Percentiles rank a stretch among this genome's conserved stretches.
phyloP scores from a whole-genome alignment of 2,797 vertebrate species.

The Mus caroli region DNA sequence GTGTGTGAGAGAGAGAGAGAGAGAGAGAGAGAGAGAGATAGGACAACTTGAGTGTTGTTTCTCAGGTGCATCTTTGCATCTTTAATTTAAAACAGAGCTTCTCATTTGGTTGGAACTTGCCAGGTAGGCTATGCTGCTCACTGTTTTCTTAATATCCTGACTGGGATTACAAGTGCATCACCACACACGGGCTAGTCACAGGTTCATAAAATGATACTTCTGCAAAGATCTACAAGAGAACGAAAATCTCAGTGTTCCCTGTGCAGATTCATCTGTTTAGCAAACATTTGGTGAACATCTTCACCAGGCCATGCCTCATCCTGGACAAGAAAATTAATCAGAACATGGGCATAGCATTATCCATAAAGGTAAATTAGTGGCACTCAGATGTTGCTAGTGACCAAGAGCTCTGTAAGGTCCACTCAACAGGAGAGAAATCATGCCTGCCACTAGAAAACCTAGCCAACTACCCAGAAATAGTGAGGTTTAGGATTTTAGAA shows the following conservation, averaged over 20 bases:
- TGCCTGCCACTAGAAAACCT: neutral
- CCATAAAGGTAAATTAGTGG: neutral
- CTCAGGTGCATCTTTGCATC: neutral
- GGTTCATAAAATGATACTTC: conserved; percentile 25
- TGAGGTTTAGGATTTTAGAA: neutral
- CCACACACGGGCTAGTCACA: neutral
- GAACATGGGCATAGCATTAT: neutral
- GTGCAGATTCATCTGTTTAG: neutral
- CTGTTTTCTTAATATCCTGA: neutral
- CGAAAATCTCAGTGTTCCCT: neutral
- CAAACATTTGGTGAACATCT: neutral
- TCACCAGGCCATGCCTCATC: neutral
- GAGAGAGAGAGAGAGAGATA: neutral
- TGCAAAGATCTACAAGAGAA: neutral
- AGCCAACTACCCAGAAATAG: neutral
- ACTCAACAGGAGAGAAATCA: neutral
- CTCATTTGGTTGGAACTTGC: neutral
- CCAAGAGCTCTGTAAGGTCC: neutral
- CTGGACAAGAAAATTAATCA: conserved; percentile 1
- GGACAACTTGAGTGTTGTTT: too few species aligned
- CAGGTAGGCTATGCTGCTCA: neutral
- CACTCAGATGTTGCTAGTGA: neutral
- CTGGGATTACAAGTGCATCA: neutral
- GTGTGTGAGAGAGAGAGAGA: neutral
- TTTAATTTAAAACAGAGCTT: neutral